Conservation (phyloP, 2,797 vertebrate genomes). For the Rhynchonycteris naso region DNA sequence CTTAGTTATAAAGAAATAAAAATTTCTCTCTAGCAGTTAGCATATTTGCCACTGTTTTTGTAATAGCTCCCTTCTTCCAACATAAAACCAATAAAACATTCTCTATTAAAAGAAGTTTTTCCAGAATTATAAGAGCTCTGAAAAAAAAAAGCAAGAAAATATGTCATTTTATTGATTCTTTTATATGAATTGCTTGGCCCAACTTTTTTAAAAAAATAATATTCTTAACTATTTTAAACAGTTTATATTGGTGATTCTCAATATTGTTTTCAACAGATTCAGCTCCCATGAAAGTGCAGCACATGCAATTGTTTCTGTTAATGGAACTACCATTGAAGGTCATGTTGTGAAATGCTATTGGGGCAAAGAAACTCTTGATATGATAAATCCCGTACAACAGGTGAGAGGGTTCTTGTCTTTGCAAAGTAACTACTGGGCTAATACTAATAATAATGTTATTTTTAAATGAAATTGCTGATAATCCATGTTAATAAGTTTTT, state of each 20-base stretch:
- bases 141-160: neutral
- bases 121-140: neutral
- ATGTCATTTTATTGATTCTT: neutral
- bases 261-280: conserved; percentile 88
- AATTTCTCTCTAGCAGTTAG: conserved; percentile 15
- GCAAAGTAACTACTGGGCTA: neutral
- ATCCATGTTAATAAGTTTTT: conserved; percentile 57
- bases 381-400: conserved; percentile 95
- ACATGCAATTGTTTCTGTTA: conserved; percentile 97
- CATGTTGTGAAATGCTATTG: conserved; percentile 98
- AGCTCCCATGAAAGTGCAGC: conserved; percentile 97
- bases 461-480: conserved; percentile 16
- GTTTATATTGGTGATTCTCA: neutral
- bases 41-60: neutral
- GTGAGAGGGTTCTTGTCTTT: conserved; percentile 78
- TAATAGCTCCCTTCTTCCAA: neutral
- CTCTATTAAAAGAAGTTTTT: neutral
- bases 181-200: neutral
- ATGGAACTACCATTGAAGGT: conserved; percentile 95
- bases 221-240: conserved; percentile 34
- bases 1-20: conserved; percentile 5
- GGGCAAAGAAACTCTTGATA: conserved; percentile 98
- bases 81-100: conserved; percentile 1
- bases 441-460: neutral
- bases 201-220: conserved; percentile 54